Evolutionary conservation across 2,888 invertebrate genomes (phyloP).

Genomic region (Drosophila mulleri): DNA sequence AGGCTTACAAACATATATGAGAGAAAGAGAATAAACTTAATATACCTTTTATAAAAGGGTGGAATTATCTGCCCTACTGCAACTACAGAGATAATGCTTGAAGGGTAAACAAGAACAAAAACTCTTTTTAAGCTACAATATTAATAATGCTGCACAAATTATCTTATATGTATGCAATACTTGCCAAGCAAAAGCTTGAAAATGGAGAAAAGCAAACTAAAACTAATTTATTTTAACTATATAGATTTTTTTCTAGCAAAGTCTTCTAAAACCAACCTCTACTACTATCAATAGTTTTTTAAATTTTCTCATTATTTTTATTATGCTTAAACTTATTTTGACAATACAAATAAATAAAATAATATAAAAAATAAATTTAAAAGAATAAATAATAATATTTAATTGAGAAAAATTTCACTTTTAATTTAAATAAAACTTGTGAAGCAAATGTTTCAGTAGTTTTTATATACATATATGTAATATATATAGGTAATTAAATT

Average conservation of each 20-base stretch:
- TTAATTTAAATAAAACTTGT: neutral
- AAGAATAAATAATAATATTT: no score
- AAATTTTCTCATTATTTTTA: no score
- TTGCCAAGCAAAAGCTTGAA: neutral
- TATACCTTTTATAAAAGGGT: neutral
- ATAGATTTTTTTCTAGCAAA: no score
- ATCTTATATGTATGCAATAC: neutral
- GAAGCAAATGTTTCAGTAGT: neutral
- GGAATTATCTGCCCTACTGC: neutral
- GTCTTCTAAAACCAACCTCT: no score
- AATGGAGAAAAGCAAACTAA: neutral
- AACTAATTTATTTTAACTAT: no score
- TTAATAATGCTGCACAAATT: neutral
- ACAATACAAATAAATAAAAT: no score
- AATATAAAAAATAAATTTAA: no score
- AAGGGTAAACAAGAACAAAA: neutral
- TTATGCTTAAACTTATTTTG: no score
- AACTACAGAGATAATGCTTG: neutral
- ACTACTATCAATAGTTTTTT: no score
- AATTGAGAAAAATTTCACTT: neutral
- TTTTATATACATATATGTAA: neutral
- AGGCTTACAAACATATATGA: neutral
- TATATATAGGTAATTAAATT: constrained; percentile 11
- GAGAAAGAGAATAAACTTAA: neutral
- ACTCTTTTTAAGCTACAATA: neutral